phyloP scores from a whole-genome alignment of 2,888 invertebrate genomes.

The Erebia ligea region DNA sequence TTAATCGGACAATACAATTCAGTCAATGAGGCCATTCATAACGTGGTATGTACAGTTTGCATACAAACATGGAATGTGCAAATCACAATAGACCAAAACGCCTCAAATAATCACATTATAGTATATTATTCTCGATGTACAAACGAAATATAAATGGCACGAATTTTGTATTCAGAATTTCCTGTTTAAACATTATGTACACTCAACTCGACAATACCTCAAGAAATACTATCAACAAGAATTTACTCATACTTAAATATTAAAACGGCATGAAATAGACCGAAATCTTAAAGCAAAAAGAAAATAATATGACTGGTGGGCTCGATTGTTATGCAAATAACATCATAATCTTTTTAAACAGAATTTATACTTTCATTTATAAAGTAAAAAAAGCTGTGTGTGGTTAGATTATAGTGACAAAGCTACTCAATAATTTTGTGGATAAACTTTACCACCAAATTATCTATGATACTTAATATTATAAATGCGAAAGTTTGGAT shows the following conservation, averaged over 20 bases:
- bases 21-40: conserved; percentile 42
- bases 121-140: conserved; percentile 43
- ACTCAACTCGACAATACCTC: conserved; percentile 23
- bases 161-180: conserved; percentile 65
- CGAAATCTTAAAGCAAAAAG: background rate
- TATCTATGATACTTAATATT: no score
- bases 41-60: conserved; percentile 31
- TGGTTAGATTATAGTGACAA: no score
- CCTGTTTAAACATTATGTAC: conserved; percentile 43
- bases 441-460: background rate
- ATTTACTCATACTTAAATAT: conserved; percentile 2
- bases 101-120: conserved; percentile 17
- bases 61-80: conserved; percentile 62
- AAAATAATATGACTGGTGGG: background rate
- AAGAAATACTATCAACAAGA: background rate
- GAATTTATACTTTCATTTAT: background rate
- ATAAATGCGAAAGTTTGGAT: no score
- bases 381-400: no score
- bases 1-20: conserved; percentile 4
- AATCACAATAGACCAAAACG: conserved; percentile 59
- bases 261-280: background rate
- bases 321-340: background rate
- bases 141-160: conserved; percentile 72
- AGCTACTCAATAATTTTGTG: background rate
- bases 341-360: background rate